These are phyloP conservation scores for Noctua pronuba DNA, from an alignment of 2,888 invertebrate species.

Conservation along the genomic window DNA sequence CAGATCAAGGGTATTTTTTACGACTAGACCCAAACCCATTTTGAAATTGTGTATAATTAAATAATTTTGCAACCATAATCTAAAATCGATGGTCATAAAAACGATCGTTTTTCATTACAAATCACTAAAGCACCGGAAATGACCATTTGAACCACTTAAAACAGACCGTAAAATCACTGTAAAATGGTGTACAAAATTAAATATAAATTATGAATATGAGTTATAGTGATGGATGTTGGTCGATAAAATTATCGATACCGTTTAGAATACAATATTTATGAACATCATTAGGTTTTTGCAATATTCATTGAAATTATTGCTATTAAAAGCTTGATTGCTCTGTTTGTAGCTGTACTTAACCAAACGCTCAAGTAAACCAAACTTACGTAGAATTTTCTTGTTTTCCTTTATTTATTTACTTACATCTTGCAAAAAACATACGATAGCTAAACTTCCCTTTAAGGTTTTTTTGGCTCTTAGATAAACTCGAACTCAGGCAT, in stretches of 20 bases:
- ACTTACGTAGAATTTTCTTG: neutral
- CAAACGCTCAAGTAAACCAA: neutral
- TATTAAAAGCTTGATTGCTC: too few species aligned
- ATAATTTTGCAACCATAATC: slow-evolving; percentile 65
- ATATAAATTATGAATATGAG: slow-evolving; percentile 66
- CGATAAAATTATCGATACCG: slow-evolving; percentile 37
- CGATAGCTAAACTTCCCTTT: neutral
- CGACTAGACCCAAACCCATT: slow-evolving; percentile 34
- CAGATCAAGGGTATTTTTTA: slow-evolving; percentile 32
- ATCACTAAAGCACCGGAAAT: slow-evolving; percentile 68
- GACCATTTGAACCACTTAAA: slow-evolving; percentile 67
- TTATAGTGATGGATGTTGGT: slow-evolving; percentile 57
- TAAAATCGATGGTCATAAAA: slow-evolving; percentile 64
- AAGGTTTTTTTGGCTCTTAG: neutral
- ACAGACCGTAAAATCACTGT: slow-evolving; percentile 67
- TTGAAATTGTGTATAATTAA: slow-evolving; percentile 55
- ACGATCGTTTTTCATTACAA: slow-evolving; percentile 58
- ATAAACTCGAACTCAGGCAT: neutral
- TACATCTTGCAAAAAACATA: neutral
- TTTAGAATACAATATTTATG: neutral
- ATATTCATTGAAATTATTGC: neutral
- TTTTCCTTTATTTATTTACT: neutral
- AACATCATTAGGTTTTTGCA: neutral
- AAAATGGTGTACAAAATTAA: slow-evolving; percentile 71
- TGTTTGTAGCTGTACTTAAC: neutral